Evolutionary conservation across 2,888 invertebrate genomes (phyloP).

Genomic region (Cylindroiulus punctatus): DNA sequence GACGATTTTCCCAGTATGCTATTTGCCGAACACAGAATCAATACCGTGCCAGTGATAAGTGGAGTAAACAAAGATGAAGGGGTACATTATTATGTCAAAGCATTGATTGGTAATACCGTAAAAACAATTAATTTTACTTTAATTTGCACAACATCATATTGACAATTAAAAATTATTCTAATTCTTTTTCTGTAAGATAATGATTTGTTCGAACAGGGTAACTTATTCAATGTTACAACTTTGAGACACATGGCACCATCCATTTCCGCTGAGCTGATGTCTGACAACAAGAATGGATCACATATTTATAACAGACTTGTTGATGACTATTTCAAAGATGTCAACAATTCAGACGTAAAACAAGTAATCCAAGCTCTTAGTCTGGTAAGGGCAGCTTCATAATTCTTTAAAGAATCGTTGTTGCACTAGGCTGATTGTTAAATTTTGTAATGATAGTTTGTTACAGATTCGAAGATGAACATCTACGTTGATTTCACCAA

Average conservation of each 20-base stretch:
- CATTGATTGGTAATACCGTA: neutral
- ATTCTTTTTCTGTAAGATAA: neutral
- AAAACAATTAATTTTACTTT: neutral
- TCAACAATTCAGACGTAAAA: neutral
- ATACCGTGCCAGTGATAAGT: neutral
- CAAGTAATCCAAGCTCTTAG: neutral
- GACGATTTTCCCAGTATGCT: neutral
- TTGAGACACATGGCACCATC: neutral
- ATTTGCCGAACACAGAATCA: neutral
- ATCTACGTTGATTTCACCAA: slow-evolving; percentile 24
- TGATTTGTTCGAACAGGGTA: neutral
- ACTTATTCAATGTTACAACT: neutral
- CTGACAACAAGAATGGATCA: neutral
- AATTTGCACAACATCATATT: neutral
- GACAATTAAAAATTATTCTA: neutral
- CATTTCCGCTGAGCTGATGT: no score
- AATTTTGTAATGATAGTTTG: neutral
- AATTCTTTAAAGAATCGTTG: neutral
- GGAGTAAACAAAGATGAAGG: slow-evolving; percentile 40
- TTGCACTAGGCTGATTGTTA: no score
- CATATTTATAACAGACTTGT: neutral
- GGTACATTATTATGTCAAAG: neutral
- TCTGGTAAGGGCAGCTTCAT: neutral
- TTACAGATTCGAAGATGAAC: neutral
- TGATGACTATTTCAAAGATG: neutral